These are phyloP conservation scores for Salvelinus namaycush DNA, from an alignment of 2,113 vertebrate genomes.

Conservation along the genomic window DNA sequence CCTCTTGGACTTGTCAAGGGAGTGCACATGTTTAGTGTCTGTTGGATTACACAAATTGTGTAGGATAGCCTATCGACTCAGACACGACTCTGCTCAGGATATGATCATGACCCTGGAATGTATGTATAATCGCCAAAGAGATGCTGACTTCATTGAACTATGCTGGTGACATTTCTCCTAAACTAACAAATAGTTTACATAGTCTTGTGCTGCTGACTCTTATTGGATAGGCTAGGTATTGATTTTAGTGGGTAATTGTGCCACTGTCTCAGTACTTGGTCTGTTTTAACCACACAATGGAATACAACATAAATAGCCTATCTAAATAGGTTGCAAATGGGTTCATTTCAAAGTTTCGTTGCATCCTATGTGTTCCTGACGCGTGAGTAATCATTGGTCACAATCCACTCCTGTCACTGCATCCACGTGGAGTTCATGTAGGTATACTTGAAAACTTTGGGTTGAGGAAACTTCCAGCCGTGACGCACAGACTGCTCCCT, in stretches of 20 bases:
- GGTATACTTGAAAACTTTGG: constrained; percentile 47
- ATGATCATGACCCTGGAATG: constrained; percentile 23
- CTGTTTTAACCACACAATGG: not conserved
- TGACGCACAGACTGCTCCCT: not conserved
- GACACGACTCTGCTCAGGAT: not conserved
- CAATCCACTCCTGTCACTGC: constrained; percentile 45
- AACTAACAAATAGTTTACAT: not conserved
- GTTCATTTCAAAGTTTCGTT: not conserved
- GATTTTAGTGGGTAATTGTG: not conserved
- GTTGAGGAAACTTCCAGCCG: not conserved
- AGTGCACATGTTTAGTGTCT: not conserved
- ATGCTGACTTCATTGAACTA: constrained; percentile 10
- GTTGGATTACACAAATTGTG: not conserved
- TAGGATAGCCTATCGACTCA: not conserved
- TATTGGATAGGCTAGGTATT: not conserved
- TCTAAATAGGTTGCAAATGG: not conserved
- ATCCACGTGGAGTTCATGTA: constrained; percentile 54
- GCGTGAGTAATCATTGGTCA: constrained; percentile 5
- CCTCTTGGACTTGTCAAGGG: constrained; percentile 29
- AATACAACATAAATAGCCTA: not conserved
- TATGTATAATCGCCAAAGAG: constrained; percentile 13
- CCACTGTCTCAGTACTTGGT: not conserved
- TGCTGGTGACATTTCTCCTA: not conserved
- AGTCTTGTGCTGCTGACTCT: not conserved
- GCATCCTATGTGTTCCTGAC: not conserved